These are phyloP conservation scores for Fulica atra DNA, from an alignment of 2,113 vertebrate species.

Conservation along the genomic window DNA sequence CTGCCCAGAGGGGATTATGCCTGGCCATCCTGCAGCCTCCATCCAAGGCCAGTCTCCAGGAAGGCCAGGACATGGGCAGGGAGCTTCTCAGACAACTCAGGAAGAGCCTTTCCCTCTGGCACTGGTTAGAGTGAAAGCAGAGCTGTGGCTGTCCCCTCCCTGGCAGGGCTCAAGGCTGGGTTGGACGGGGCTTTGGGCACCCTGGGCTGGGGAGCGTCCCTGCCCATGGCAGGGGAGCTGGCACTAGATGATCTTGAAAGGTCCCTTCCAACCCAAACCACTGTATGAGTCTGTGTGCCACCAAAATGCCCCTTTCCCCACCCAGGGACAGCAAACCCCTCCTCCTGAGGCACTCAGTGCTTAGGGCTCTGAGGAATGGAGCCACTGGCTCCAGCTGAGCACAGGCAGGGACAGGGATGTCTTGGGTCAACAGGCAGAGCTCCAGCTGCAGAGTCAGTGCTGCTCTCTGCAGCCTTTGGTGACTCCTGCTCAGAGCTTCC, in stretches of 20 bases:
- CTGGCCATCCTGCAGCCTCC: neutral
- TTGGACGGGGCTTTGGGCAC: neutral
- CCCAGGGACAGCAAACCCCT: neutral
- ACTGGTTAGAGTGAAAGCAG: neutral
- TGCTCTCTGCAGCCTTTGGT: neutral
- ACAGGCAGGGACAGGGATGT: neutral
- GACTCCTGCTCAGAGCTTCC: neutral
- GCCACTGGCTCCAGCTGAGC: neutral
- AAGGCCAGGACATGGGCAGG: neutral
- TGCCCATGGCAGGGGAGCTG: neutral
- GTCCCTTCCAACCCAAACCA: neutral
- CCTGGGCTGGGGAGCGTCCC: neutral
- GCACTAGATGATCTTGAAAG: neutral
- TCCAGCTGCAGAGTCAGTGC: fast-evolving
- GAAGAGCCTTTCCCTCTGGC: neutral
- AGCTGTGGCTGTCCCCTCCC: neutral
- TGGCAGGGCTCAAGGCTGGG: neutral
- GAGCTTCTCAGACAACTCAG: neutral
- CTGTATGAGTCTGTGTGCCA: neutral
- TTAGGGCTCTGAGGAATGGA: neutral
- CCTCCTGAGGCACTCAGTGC: neutral
- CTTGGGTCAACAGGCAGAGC: neutral
- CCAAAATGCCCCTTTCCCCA: neutral
- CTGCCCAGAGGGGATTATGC: neutral
- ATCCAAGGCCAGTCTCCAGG: neutral